Evolutionary conservation across 2,797 vertebrate genomes (phyloP), one percentile per base, ranked within the genome.

Genomic region (Lagodon rhomboides): DNA sequence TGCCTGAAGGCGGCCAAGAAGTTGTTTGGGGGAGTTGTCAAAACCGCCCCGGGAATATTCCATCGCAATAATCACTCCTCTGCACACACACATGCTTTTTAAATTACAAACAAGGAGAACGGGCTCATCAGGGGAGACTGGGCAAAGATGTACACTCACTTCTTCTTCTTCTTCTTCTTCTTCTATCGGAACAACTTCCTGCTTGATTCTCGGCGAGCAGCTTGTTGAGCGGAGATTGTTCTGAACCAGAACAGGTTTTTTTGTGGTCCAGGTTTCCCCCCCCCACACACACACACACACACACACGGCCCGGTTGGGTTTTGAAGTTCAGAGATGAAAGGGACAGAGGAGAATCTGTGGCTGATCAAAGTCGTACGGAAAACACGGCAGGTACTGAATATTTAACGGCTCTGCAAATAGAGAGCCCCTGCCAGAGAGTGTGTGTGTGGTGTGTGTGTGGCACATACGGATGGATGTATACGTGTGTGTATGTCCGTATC

Each of bases 311-410:
- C n/a, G n/a, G n/a, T n/a, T n/a, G n/a, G n/a, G 87, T 90, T 89
- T 94, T 94, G 94, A 94, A 92, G 93, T 92, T 89, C 68, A 80
- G 81, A 94, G 91, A 95, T 94, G 89, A 94, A 95, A 94, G 93
- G 72, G 89, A 84, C 85, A 80, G 83, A 87, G 90, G 76, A 20
- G 83, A 92, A 94, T 92, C 89, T 88, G 84, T 82, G 86, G 78
- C 80, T 92, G 93, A 95, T 95, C 93, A 95, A 95, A 95, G 94
- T 91, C 86, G 5, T 64, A 77, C 85, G 86, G 91, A 68, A 87
- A 93, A 92, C 90, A 88, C 84, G 88, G 90, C 87, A 92, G 90
- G 86, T 89, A 46, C 85, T 93, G 92, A 93, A 93, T 94, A 94
- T 93, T 93, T 92, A 90, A 93, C 50, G 85, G 25, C 59, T 66